Percentiles rank a stretch among this genome's conserved stretches.
Evolutionary conservation across 2,888 invertebrate genomes (phyloP).

Genomic region (Danaus chrysippus): DNA sequence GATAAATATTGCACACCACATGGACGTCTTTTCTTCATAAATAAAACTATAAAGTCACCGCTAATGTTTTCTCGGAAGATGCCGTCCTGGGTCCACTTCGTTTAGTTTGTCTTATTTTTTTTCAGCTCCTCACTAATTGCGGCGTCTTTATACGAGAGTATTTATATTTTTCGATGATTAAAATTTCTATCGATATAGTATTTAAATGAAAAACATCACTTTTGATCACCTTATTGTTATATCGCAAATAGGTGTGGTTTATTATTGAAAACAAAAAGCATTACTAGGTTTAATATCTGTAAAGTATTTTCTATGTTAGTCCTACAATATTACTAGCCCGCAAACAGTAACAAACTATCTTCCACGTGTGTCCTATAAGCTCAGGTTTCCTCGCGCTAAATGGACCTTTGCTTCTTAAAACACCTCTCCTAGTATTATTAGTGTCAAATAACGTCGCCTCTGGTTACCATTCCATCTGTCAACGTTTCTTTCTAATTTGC

Average conservation of each 20-base stretch:
- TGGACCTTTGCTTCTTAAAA: slow-evolving; percentile 19
- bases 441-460: slow-evolving; percentile 30
- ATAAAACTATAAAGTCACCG: background rate
- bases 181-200: too few species aligned
- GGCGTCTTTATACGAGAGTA: slow-evolving; percentile 16
- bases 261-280: too few species aligned
- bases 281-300: too few species aligned
- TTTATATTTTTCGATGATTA: too few species aligned
- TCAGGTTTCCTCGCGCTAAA: slow-evolving; percentile 12
- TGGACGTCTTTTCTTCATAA: background rate
- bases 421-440: slow-evolving; percentile 12
- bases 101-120: slow-evolving; percentile 22
- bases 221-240: too few species aligned
- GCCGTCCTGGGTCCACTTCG: slow-evolving; percentile 17
- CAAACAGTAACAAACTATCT: background rate
- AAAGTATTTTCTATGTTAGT: too few species aligned
- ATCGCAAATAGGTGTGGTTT: too few species aligned
- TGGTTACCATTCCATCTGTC: slow-evolving; percentile 33
- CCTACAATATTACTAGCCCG: slow-evolving; percentile 11
- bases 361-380: slow-evolving; percentile 11
- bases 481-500: slow-evolving; percentile 37
- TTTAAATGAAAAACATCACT: too few species aligned
- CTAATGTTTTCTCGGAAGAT: slow-evolving; percentile 24
- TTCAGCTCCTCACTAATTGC: slow-evolving; percentile 14
- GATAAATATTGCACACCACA: background rate